Conservation (phyloP, 2,113 vertebrate genomes). For the Sprattus sprattus region DNA sequence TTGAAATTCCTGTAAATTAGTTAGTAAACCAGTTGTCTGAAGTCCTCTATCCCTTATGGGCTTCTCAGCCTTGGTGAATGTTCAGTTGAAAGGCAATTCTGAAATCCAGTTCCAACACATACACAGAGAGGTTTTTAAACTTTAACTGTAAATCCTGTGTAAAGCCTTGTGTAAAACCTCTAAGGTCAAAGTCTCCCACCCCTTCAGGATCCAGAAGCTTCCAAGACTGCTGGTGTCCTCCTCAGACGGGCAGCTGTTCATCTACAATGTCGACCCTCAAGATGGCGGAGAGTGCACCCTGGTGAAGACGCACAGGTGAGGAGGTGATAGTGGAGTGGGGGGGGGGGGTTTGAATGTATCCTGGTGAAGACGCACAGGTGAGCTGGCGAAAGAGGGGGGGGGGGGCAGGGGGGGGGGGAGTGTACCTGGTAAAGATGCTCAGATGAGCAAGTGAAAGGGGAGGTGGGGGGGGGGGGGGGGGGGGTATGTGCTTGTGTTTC, state of each 20-base stretch:
- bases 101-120: neutral
- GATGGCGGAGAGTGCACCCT: slow-evolving; percentile 91
- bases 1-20: neutral
- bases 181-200: neutral
- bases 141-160: slow-evolving; percentile 1
- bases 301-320: slow-evolving; percentile 89
- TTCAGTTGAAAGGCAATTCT: neutral
- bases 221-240: slow-evolving; percentile 88
- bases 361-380: slow-evolving; percentile 92
- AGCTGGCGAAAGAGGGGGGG: too few relatives aligned
- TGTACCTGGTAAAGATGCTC: slow-evolving; percentile 89
- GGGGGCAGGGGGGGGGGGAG: slow-evolving; percentile 79
- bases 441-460: slow-evolving; percentile 66
- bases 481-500: neutral
- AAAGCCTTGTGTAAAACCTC: neutral
- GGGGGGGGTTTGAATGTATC: slow-evolving; percentile 71
- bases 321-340: neutral
- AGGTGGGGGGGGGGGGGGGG: too few relatives aligned
- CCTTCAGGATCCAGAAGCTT: slow-evolving; percentile 90
- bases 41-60: neutral
- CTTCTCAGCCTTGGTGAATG: too few relatives aligned
- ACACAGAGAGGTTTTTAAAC: neutral
- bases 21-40: neutral
- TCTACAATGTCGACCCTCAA: slow-evolving; percentile 92
- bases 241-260: slow-evolving; percentile 88